Evolutionary conservation across 1,140 invertebrate genomes (phyloP), one percentile per base, ranked within the genome.

Genomic region (Papilio machaon): DNA sequence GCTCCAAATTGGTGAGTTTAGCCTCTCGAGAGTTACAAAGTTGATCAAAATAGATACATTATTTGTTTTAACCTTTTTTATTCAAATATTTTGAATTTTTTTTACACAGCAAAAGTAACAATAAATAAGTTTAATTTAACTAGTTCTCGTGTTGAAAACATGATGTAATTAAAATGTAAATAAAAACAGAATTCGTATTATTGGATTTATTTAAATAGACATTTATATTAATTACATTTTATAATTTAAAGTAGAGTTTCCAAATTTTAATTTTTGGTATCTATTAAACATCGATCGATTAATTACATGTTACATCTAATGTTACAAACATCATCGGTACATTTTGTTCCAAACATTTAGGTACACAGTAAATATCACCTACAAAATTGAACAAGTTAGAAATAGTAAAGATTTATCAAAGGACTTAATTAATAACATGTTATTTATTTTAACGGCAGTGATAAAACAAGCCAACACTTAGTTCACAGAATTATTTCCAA

Each of bases 341-440:
- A 93, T 89, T 90, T 91, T 92, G 88, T 91, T 92, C 91, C 92
- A 93, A 93, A 93, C 91, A 91, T 93, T 91, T 91, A 93, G 91
- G 91, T 94, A 94, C 93, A 93, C 88, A 90, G 90, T 93, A 93
- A 92, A 94, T 91, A 94, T 92, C 90, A 92, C 86, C 93, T 94
- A 94, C 92, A 93, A 94, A 93, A 94, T 94, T 94, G 92, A 94
- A 93, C 92, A 91, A 91, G 90, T 94, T 93, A 94, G 91, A 94
- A 92, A 94, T 92, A 92, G 92, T 94, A 94, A 92, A 94, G 89
- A 83, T 90, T 90, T 93, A 94, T 94, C 91, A 94, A 94, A 94
- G 91, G 85, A 87, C 91, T 92, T 92, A 92, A 84, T 88, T 87
- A 89, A 90, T 87, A 83, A 86, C 85, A 83, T 90, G 88, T 87